Evolutionary conservation across 2,888 invertebrate genomes (phyloP), one percentile per base, ranked within the genome.

Genomic region (Meta bourneti): DNA sequence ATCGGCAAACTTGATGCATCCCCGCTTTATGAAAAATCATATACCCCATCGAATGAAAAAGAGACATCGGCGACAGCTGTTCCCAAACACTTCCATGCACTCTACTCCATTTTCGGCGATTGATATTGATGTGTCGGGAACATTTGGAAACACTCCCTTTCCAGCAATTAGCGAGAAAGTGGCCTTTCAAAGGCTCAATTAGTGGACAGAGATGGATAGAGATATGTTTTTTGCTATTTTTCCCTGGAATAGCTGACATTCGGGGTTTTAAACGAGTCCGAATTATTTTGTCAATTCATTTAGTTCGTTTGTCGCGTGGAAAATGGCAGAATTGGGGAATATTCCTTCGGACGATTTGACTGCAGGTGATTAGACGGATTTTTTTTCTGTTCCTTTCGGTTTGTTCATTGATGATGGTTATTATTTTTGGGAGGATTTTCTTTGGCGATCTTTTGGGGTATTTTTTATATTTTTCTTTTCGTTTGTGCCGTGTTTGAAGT

Each of bases 41-140:
- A 82, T 19, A 54, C n/a, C 75, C 85, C 78, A 69, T 19, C 69
- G 77, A 34, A 74, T 74, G 34, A 85, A 85, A 85, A 85, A 85
- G 49, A 74, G 74, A 72, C 34, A 34, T 85, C 85, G 72, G 13
- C 69, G 75, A 85, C 85, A 85, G 85, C 83, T 84, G 83, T 77
- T 85, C n/a, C 85, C 52, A 16, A 34, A 54, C 85, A 83, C 52
- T 79, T 61, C 4, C 48, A 6, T 71, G 8, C 48, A n/a, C 51
- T 51, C 48, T 71, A 70, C 71, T 54, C 72, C 52, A 74, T 84
- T 81, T 69, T 70, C 70, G 69, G 74, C 52, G 49, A 85, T 85
- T 85, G 85, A 77, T 85, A 85, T 85, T 77, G 85, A 85, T 85
- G 77, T 77, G 85, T n/a, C 20, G 49, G 69, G 49, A 77, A 77